These are phyloP conservation scores for Theristicus caerulescens DNA, from an alignment of 2,113 vertebrate genomes.

Conservation along the genomic window DNA sequence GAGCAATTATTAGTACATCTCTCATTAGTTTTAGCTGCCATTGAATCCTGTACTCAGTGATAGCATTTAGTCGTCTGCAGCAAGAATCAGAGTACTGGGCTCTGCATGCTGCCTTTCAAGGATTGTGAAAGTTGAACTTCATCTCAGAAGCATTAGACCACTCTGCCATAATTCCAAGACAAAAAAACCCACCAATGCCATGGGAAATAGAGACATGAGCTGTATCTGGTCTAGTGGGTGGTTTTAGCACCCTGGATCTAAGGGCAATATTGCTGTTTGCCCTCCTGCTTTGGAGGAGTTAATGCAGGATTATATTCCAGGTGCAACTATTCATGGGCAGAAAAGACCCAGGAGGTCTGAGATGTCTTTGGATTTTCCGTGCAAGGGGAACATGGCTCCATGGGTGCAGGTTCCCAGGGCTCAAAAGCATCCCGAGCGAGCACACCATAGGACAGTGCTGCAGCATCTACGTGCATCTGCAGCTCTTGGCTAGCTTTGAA, in stretches of 20 bases:
- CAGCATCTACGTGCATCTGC: not conserved
- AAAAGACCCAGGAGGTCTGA: not conserved
- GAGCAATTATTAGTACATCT: not conserved
- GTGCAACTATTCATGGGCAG: not conserved
- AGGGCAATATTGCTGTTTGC: not conserved
- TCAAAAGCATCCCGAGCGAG: not conserved
- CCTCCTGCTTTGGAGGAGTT: not conserved
- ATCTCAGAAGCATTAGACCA: not conserved
- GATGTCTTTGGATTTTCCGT: not conserved
- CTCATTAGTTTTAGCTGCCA: not conserved
- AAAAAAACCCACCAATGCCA: not conserved
- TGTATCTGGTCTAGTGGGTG: not conserved
- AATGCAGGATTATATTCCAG: not conserved
- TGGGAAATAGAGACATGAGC: not conserved
- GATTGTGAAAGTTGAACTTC: not conserved
- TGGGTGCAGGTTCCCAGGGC: not conserved
- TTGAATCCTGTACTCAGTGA: not conserved
- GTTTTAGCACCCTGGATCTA: not conserved
- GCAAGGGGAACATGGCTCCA: not conserved
- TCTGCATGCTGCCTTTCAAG: not conserved
- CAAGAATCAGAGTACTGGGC: accelerated
- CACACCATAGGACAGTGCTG: not conserved
- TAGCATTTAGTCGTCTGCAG: not conserved
- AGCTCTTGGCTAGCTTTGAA: not conserved
- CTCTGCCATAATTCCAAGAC: not conserved